Evolutionary conservation across 92 coral and sea anemone species (phyloP), one percentile per base, ranked within the genome.

Genomic region (Umimayanthus chanpuru): DNA sequence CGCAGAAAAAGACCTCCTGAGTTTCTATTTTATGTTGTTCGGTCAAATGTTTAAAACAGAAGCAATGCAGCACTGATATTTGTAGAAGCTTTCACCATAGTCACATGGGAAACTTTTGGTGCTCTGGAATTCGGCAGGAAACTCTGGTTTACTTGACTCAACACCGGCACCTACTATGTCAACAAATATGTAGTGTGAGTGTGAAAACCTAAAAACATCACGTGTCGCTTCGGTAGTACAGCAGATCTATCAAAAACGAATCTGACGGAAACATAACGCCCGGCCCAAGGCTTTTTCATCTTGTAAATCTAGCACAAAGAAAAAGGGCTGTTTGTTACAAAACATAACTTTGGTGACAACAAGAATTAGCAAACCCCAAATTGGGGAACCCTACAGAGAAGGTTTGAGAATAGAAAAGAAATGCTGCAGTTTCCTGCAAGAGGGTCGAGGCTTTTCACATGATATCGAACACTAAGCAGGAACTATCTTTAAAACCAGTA

Each of bases 121-220:
- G 58, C 23, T 77, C 64, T 77, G 81, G 81, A 77, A 77, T 77
- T 44, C 14, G 61, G 64, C 81, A 77, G 81, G 81, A 77, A 44
- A 47, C 23, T n/a, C 81, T 77, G 81, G 56, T 44, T 49, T 25
- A 14, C 40, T 77, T 77, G 38, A 44, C 25, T 77, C 81, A 77
- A 41, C 81, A 49, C 38, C 12, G 26, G 8, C 81, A 41, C 6
- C 30, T 39, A 53, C 58, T 53, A 3, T 77, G 39, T 77, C 81
- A 77, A 77, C 81, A 77, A 26, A 43, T 66, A 66, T 20, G 18
- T 32, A 32, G 36, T 32, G 36, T 32, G 36, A 32, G 36, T 2
- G 36, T 32, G 36, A 32, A 32, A 32, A 32, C 36, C 36, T 32
- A 4, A 77, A 38, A 44, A 40, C 61, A 40, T 39, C 43, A 73